Conservation (phyloP, 2,888 invertebrate genomes). For the Mimas tiliae region DNA sequence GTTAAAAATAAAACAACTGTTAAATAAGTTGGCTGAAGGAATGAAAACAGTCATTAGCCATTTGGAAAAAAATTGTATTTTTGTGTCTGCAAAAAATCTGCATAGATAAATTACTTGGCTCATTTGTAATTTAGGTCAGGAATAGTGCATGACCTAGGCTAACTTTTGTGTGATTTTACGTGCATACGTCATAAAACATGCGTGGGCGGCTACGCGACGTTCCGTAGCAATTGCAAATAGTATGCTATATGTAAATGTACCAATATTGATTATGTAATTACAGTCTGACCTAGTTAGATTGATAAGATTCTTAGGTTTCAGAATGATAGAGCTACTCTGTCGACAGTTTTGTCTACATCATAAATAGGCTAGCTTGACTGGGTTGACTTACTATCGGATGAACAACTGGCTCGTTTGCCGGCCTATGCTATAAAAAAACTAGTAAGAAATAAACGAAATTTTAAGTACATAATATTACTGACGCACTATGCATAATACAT, state of each 20-base stretch:
- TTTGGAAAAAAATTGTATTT: neutral
- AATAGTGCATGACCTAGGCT: neutral
- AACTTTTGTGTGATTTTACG: neutral
- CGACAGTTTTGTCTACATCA: too few relatives aligned
- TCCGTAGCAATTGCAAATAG: constrained; percentile 1
- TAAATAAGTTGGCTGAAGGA: neutral
- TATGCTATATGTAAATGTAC: constrained; percentile 16
- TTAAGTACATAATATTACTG: too few relatives aligned
- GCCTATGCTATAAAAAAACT: too few relatives aligned
- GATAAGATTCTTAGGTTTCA: neutral
- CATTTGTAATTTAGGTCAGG: constrained; percentile 2
- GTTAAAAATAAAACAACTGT: neutral
- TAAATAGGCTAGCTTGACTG: too few relatives aligned
- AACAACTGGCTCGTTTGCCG: too few relatives aligned
- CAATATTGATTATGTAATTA: neutral
- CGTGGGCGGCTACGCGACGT: neutral
- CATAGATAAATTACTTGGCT: neutral
- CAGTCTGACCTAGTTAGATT: too few relatives aligned
- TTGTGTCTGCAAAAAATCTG: neutral
- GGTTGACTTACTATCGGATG: too few relatives aligned
- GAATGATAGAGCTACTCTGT: neutral
- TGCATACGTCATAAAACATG: neutral
- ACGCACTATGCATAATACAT: too few relatives aligned
- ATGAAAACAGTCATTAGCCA: neutral
- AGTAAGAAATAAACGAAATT: too few relatives aligned